Base-by-base conservation (phyloP, 2,797 vertebrate species). In the Podarcis lilfordi region DNA sequence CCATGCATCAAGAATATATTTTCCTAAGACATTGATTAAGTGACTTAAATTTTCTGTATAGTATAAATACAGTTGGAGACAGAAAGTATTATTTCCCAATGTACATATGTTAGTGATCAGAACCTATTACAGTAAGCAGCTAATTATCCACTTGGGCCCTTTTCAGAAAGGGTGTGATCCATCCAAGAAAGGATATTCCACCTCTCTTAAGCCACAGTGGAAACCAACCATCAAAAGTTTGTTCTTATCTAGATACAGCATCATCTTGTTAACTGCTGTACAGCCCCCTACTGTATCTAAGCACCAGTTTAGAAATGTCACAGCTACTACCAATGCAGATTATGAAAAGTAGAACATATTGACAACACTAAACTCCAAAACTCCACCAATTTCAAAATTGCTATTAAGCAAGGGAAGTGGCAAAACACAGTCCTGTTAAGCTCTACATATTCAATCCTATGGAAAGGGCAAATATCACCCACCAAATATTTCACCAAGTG, bases 71-170 rank as follows among this genome's bases (percentile, higher is more conserved):
- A 68, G 7, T 17, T 40, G 59, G 23, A 82, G 40, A 78, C 32
- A 82, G 17, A 82, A 88, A 77, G 5, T 29, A 55, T 15, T 76
- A 88, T 69, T 86, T 77, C 19, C 19, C 13, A 88, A 8, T 13
- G 43, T 77, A 69, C 81, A 88, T 69, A 74, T 82, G 32, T 71
- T 79, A 79, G 27, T 79, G 45, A 84, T 79, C 66, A 84, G 64
- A 6, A 71, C 40, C 37, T 59, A 50, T 68, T 69, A 40, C 2
- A 69, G 27, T 77, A 7, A 83, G 35, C 45, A 32, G 27, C 6
- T 86, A 78, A 83, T 78, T 61, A 88, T 84, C 64, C 27, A 25
- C 64, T 88, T 71, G 35, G 29, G 32, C 50, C 35, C 8, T 27
- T 71, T 71, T 40, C 64, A 84, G 27, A 45, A 66, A 79, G 64